These are phyloP conservation scores for Gallinago paraguaiae DNA, from an alignment of 2,113 vertebrate species.

Conservation along the genomic window DNA sequence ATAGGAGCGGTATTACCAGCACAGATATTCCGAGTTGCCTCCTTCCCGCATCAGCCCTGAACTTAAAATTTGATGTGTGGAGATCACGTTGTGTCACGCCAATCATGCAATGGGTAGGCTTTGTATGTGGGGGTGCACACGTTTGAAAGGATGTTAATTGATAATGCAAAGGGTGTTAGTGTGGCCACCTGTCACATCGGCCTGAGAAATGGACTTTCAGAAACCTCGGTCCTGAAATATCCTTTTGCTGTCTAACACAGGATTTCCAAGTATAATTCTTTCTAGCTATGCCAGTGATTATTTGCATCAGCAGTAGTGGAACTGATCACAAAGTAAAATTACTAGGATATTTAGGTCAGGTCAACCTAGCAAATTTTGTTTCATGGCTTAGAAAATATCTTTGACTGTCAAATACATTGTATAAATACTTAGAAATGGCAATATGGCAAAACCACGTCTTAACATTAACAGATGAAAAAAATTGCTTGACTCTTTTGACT, in stretches of 20 bases:
- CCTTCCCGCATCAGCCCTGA: background rate
- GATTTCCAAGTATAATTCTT: constrained; percentile 2
- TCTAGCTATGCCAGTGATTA: background rate
- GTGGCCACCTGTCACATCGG: background rate
- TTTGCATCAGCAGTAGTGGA: background rate
- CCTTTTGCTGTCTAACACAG: background rate
- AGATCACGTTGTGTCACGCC: background rate
- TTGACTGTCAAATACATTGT: background rate
- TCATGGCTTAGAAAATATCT: background rate
- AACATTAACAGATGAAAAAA: background rate
- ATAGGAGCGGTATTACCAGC: background rate
- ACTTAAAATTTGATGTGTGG: background rate
- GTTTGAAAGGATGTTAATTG: background rate
- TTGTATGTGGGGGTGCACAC: background rate
- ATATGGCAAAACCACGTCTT: background rate
- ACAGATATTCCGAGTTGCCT: background rate
- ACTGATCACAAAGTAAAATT: background rate
- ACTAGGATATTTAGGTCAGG: background rate
- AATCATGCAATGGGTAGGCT: background rate
- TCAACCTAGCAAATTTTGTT: background rate
- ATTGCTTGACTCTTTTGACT: background rate
- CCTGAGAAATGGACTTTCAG: background rate
- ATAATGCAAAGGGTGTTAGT: background rate
- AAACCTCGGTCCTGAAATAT: background rate
- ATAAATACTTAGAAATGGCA: background rate